phyloP scores from a whole-genome alignment of 2,888 invertebrate species.

The Quadriops clusia region DNA sequence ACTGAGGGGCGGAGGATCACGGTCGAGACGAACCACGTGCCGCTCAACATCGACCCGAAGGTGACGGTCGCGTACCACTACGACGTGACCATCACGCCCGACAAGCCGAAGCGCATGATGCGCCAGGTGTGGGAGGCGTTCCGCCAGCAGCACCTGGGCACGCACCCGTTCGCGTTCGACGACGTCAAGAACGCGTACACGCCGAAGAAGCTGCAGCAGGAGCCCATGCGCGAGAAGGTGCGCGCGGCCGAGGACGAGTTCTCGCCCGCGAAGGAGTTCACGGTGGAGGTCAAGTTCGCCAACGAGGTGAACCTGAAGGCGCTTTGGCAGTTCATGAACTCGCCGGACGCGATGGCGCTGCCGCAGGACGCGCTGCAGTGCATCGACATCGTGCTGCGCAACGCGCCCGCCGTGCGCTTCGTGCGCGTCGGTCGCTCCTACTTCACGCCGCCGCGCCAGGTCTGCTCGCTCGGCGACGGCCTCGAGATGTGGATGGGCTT shows the following conservation, averaged over 20 bases:
- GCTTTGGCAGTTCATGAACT: slow-evolving; percentile 17
- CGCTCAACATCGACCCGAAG: slow-evolving; percentile 39
- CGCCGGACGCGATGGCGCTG: slow-evolving; percentile 18
- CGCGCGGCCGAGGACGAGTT: slow-evolving; percentile 32
- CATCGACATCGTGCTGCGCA: slow-evolving; percentile 72
- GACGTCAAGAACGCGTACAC: slow-evolving; percentile 57
- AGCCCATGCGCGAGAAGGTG: no score
- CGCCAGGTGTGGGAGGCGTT: slow-evolving; percentile 32
- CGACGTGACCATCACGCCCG: slow-evolving; percentile 62
- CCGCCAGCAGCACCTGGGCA: slow-evolving; percentile 1
- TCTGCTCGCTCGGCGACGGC: slow-evolving; percentile 59
- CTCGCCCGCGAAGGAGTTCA: slow-evolving; percentile 30
- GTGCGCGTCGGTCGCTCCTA: slow-evolving; percentile 66
- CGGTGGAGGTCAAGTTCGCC: slow-evolving; percentile 43
- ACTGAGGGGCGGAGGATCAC: slow-evolving; percentile 34
- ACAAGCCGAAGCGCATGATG: slow-evolving; percentile 53
- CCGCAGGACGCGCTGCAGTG: slow-evolving; percentile 59
- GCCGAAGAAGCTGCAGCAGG: slow-evolving; percentile 36
- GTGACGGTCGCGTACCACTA: slow-evolving; percentile 55
- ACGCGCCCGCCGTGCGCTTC: slow-evolving; percentile 42
- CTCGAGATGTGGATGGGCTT: slow-evolving; percentile 88
- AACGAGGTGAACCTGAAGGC: slow-evolving; percentile 42
- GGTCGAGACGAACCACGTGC: slow-evolving; percentile 54
- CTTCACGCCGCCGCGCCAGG: slow-evolving; percentile 43
- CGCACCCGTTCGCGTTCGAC: slow-evolving; percentile 50